Base-by-base conservation (phyloP, 2,888 invertebrate genomes). In the Epiblema foenella region DNA sequence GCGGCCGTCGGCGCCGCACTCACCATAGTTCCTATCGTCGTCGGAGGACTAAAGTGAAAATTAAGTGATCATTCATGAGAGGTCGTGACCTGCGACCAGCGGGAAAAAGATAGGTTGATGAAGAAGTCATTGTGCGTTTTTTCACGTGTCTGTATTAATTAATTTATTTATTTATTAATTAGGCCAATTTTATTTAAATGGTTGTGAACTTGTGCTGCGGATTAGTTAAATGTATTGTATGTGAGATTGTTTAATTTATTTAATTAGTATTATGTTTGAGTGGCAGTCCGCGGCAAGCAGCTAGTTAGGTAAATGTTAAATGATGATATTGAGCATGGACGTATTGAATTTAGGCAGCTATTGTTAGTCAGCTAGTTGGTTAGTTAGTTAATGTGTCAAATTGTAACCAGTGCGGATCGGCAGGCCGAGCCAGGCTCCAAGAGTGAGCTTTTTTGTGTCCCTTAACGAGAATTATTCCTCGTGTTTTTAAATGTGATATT, bases 141-240 rank as follows among this genome's bases (percentile, higher is more conserved):
- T 49, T 51, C 12, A 51, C 37, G 51, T 37, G 69, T 60, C 29
- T 66, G n/a, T 69, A 52, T 54, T 64, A 64, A 64, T 51, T 68
- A 49, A 75, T 76, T 78, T 77, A 76, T 77, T 75, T 39, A 75
- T 73, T 71, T 73, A 72, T 75, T 65, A 74, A 74, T 74, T 76
- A 67, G 69, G 60, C n/a, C 68, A 72, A 69, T 60, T 62, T 68
- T 63, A 70, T 72, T 69, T n/a, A 24, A n/a, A 63, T 52, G 79
- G 76, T 75, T 76, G 78, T 77, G 78, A 76, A 63, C 49, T 46
- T 56, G 39, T 12, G 56, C 51, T 24, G 68, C 51, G 51, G 67
- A 20, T 46, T 33, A 51, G 56, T 18, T 56, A 66, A 73, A 74
- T 63, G 64, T 62, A 66, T n/a, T 60, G 49, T 18, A 46, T 54